phyloP scores from a whole-genome alignment of 64 coral and sea anemone genomes.

The Hydrozoanthus tunicans region DNA sequence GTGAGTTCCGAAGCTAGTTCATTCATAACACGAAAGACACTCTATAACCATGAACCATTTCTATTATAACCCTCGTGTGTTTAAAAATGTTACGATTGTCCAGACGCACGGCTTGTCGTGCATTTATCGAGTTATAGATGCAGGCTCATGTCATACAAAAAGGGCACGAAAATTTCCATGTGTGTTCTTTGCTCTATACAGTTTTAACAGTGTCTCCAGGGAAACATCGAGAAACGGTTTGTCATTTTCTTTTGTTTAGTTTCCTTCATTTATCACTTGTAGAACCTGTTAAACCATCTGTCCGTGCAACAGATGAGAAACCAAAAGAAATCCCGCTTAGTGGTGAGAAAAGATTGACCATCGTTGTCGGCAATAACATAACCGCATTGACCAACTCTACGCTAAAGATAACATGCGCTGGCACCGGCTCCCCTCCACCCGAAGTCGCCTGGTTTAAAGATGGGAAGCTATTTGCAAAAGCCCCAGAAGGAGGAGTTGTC shows the following conservation, averaged over 20 bases:
- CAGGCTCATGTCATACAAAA: no score
- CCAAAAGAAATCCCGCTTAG: slow-evolving; percentile 34
- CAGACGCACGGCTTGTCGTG: no score
- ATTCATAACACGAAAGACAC: no score
- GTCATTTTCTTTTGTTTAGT: not conserved
- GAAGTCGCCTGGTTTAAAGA: slow-evolving; percentile 60
- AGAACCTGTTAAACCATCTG: slow-evolving; percentile 72
- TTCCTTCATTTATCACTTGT: not conserved
- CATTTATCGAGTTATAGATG: no score
- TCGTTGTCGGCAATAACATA: slow-evolving; percentile 45
- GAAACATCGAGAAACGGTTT: no score
- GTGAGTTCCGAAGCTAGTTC: no score
- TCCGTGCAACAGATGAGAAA: slow-evolving; percentile 50
- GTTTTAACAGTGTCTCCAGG: no score
- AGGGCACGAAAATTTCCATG: no score
- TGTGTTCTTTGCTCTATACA: no score
- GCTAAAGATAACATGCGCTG: slow-evolving; percentile 48
- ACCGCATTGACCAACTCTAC: slow-evolving; percentile 58
- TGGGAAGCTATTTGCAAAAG: slow-evolving; percentile 16
- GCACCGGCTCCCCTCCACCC: slow-evolving; percentile 40
- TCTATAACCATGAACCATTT: no score
- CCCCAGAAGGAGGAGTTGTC: not conserved
- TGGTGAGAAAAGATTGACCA: slow-evolving; percentile 18
- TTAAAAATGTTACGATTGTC: no score
- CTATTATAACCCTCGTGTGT: no score